phyloP scores from a whole-genome alignment of 2,113 vertebrate genomes.

The Sinocyclocheilus grahami region DNA sequence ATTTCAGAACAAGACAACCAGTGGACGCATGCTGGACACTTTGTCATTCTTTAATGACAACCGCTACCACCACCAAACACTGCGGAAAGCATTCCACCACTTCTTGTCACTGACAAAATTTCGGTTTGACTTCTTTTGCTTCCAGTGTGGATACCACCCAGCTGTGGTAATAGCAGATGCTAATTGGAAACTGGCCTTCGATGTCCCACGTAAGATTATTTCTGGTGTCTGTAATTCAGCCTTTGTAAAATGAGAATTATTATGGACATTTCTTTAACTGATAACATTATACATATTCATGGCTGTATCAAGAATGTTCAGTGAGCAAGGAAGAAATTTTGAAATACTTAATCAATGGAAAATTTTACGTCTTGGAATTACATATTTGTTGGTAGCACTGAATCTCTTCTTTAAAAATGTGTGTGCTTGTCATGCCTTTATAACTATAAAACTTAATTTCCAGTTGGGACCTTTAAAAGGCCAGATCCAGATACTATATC shows the following conservation, averaged over 20 bases:
- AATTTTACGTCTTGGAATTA: not conserved
- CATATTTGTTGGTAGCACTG: not conserved
- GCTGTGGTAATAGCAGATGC: not conserved
- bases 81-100: not conserved
- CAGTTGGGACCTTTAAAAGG: slow-evolving; percentile 1
- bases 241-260: too few species aligned
- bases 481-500: slow-evolving; percentile 1
- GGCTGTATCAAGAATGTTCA: not conserved
- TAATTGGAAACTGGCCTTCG: not conserved
- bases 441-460: not conserved
- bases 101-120: not conserved
- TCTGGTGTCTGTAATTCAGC: not conserved
- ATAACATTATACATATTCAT: not conserved
- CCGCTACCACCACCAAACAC: not conserved
- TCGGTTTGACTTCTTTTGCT: not conserved
- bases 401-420: not conserved
- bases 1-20: not conserved
- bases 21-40: not conserved
- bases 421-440: not conserved
- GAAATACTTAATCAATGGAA: not conserved
- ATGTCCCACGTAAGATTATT: not conserved
- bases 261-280: too few species aligned
- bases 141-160: not conserved
- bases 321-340: not conserved
- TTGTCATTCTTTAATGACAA: slow-evolving; percentile 1